Evolutionary conservation across 2,888 invertebrate species (phyloP), one percentile per base, ranked within the genome.

Genomic region (Myopa testacea): DNA sequence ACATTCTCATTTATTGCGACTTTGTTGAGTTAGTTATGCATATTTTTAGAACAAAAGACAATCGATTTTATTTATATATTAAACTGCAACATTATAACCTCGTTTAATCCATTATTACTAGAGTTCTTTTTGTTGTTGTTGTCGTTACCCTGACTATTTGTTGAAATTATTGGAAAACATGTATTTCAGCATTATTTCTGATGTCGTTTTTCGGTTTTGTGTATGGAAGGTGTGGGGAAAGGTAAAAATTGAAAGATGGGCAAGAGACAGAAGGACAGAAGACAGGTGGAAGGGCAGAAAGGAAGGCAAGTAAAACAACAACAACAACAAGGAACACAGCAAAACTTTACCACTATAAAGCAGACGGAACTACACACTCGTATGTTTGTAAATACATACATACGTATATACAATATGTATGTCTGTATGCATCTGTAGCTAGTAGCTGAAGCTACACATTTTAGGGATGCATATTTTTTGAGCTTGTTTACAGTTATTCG

Each of bases 51-150:
- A 65, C 34, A 65, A 34, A 38, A 38, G 34, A 45, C 34, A 65
- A 75, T 75, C 67, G 74, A 75, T 75, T 65, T 67, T 58, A 34
- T 65, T 65, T 65, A 52, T 52, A 65, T 75, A 65, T 75, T 75
- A 74, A 74, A 55, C 65, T 74, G 74, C 74, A 74, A 74, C 38
- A 74, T 65, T 65, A 74, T 74, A 74, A 65, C 65, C 65, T 63
- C 65, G 52, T 74, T 65, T 74, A 65, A 74, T 74, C 74, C 65
- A 12, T 38, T 50, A 74, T 65, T 74, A 65, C 37, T 16, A 65
- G 37, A 14, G n/a, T 74, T 50, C 40, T n/a, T 12, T 4, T 62
- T 72, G 38, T 72, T 72, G 71, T 52, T 58, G 19, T 60, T n/a
- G 40, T 72, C 60, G 71, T 72, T 72, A 60, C 58, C 10, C 60